Evolutionary conservation across 2,113 vertebrate genomes (phyloP).

Genomic region (Heptranchias perlo): DNA sequence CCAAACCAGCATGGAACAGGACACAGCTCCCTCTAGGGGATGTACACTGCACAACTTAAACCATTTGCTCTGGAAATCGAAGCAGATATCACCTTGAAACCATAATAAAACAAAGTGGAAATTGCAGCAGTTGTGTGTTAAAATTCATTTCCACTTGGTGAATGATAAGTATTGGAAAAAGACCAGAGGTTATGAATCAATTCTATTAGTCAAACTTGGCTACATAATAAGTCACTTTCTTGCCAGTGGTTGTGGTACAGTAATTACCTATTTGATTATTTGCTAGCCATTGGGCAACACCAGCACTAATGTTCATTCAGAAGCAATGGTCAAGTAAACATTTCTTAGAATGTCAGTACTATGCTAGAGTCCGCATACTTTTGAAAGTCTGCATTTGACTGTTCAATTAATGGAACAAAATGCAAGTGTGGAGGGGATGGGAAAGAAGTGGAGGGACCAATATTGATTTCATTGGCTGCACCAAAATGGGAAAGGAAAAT

Average conservation of each 20-base stretch:
- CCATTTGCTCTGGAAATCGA: not conserved
- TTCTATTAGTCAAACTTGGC: not conserved
- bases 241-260: not conserved
- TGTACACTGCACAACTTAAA: not conserved
- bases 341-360: not conserved
- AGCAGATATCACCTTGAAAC: not conserved
- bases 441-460: not conserved
- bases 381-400: not conserved
- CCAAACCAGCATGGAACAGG: not conserved
- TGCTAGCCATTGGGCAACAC: not conserved
- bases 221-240: not conserved
- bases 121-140: not conserved
- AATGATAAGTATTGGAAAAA: not conserved
- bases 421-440: not conserved
- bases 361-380: not conserved
- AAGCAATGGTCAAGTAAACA: not conserved
- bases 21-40: conserved; percentile 1
- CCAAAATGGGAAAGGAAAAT: not conserved
- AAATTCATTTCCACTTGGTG: too few species aligned
- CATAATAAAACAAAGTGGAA: not conserved
- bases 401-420: not conserved
- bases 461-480: not conserved
- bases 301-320: not conserved
- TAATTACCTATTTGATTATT: not conserved
- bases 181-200: not conserved